Percentiles rank a stretch among this genome's conserved stretches.
These are phyloP conservation scores for Poicephalus gulielmi DNA, from an alignment of 2,113 vertebrate genomes.

Conservation along the genomic window DNA sequence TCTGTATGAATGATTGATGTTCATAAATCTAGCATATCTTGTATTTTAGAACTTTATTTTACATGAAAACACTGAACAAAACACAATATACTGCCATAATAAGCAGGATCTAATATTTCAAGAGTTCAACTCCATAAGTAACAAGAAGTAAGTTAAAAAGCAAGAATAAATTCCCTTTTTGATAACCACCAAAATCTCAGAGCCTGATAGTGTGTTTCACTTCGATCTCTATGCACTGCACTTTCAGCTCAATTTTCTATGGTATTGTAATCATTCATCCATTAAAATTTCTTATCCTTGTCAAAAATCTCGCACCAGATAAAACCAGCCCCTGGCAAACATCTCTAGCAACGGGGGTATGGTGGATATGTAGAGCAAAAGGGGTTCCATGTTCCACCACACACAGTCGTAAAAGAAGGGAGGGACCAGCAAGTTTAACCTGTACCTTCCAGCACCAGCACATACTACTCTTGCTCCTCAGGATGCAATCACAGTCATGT, in stretches of 20 bases:
- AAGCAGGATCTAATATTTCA: not conserved
- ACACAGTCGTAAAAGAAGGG: rapidly evolving
- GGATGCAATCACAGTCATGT: not conserved
- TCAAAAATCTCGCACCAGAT: not conserved
- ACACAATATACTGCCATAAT: not conserved
- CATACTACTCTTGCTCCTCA: not conserved
- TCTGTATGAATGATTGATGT: not conserved
- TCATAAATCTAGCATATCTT: not conserved
- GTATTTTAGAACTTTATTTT: slow-evolving; percentile 25
- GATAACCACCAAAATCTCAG: not conserved
- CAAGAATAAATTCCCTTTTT: not conserved
- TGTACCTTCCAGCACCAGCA: not conserved
- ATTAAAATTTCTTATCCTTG: not conserved
- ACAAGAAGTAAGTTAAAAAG: slow-evolving; percentile 1
- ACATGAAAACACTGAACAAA: not conserved
- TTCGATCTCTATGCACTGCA: not conserved
- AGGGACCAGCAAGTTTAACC: not conserved
- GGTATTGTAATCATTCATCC: not conserved
- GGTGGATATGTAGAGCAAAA: not conserved
- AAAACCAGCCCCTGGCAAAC: not conserved
- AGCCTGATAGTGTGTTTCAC: not conserved
- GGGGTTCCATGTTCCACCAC: rapidly evolving
- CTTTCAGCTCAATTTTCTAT: not conserved
- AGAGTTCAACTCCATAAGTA: not conserved
- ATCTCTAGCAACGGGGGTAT: not conserved